These are phyloP conservation scores for Tetranychus cinnabarinus DNA, from an alignment of 1,140 invertebrate genomes.

Conservation along the genomic window DNA sequence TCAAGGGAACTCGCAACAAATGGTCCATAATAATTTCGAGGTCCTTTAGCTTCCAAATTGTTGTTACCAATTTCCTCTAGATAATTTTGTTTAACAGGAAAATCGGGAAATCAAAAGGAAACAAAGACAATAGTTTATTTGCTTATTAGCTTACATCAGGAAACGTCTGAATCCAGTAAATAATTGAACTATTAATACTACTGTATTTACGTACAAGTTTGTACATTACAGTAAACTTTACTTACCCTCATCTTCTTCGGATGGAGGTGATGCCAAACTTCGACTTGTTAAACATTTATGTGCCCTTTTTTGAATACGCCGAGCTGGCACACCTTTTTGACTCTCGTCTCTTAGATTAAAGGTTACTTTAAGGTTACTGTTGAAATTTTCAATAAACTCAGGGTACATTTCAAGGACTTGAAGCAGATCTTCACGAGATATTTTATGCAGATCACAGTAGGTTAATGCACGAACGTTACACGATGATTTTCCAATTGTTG, in stretches of 20 bases:
- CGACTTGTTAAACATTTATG: background rate
- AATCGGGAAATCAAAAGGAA: background rate
- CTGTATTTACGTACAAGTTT: too few relatives aligned
- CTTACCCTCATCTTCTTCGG: slow-evolving; percentile 3
- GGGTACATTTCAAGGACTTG: slow-evolving; percentile 93
- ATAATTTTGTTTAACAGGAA: background rate
- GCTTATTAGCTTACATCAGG: background rate
- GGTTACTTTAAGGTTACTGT: slow-evolving; percentile 80
- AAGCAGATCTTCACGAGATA: slow-evolving; percentile 82
- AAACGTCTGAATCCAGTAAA: background rate
- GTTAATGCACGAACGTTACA: slow-evolving; percentile 95
- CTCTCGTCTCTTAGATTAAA: slow-evolving; percentile 87
- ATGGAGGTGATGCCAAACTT: background rate
- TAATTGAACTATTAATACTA: background rate
- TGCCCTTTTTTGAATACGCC: background rate
- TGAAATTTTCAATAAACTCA: slow-evolving; percentile 77
- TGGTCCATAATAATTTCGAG: background rate
- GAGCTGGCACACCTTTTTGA: slow-evolving; percentile 2
- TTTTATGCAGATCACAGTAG: slow-evolving; percentile 95
- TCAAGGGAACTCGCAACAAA: background rate
- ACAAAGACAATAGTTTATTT: background rate
- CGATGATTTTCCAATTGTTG: slow-evolving; percentile 85
- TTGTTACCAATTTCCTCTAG: background rate
- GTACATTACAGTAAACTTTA: background rate
- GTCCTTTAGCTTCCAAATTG: background rate